phyloP scores from a whole-genome alignment of 2,888 invertebrate genomes.

The Agrochola litura region DNA sequence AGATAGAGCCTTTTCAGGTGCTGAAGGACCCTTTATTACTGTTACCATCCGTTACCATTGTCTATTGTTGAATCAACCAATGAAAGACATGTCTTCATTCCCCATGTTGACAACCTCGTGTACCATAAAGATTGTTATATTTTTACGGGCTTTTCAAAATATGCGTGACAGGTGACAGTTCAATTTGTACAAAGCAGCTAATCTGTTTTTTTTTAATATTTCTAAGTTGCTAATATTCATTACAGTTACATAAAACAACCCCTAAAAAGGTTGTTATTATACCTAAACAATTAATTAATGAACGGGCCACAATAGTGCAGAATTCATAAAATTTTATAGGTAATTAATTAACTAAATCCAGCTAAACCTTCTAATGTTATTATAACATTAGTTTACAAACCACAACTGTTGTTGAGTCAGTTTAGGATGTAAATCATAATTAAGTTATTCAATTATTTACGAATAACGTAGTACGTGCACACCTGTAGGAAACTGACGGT shows the following conservation, averaged over 20 bases:
- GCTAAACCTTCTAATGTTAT: slow-evolving; percentile 3
- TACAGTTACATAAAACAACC: not conserved
- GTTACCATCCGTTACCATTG: too few species aligned
- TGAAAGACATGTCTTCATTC: not conserved
- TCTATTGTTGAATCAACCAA: too few species aligned
- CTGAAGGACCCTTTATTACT: too few species aligned
- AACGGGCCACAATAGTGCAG: not conserved
- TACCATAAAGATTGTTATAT: not conserved
- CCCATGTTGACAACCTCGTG: too few species aligned
- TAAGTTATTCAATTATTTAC: slow-evolving; percentile 39
- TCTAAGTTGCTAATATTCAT: not conserved
- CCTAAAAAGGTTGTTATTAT: not conserved
- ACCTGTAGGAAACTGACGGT: slow-evolving; percentile 8
- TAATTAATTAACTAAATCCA: not conserved
- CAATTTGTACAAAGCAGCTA: too few species aligned
- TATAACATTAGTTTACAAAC: slow-evolving; percentile 27
- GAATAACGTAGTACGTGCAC: slow-evolving; percentile 26
- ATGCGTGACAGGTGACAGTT: not conserved
- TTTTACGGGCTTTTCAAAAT: not conserved
- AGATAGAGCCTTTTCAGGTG: not conserved
- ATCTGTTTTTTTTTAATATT: too few species aligned
- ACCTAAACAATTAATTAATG: not conserved
- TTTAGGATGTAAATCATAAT: slow-evolving; percentile 35
- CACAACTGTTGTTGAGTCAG: slow-evolving; percentile 31
- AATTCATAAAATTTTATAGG: not conserved